Percentiles rank a stretch among this genome's conserved stretches.
phyloP scores from a whole-genome alignment of 2,113 vertebrate genomes.

The Grus americana region DNA sequence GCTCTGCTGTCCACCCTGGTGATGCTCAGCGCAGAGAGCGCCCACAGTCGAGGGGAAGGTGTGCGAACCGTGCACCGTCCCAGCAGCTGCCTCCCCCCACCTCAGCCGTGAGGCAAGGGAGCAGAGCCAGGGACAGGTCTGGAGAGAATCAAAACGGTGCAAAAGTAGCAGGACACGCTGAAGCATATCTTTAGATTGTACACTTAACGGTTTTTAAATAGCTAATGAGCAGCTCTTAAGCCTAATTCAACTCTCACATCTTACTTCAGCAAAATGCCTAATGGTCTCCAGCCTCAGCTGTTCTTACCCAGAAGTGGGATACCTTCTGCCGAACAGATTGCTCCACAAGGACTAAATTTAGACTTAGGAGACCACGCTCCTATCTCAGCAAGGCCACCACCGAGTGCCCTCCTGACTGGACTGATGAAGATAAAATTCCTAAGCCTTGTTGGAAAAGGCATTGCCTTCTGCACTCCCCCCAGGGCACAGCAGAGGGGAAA shows the following conservation, averaged over 20 bases:
- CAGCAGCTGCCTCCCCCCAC: not conserved
- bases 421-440: not conserved
- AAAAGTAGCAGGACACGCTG: not conserved
- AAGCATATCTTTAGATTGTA: not conserved
- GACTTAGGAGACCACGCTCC: fast-evolving
- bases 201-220: not conserved
- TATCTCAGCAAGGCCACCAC: not conserved
- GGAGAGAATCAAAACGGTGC: not conserved
- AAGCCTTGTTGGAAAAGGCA: not conserved
- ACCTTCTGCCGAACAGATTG: not conserved
- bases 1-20: not conserved
- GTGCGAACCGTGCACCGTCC: fast-evolving
- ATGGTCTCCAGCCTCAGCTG: not conserved
- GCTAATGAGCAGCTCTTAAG: not conserved
- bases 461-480: not conserved
- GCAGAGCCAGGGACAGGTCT: not conserved
- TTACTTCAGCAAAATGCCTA: not conserved
- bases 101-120: not conserved
- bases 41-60: fast-evolving
- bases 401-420: not conserved
- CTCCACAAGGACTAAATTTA: not conserved
- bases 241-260: not conserved
- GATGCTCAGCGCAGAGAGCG: not conserved
- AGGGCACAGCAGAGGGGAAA: not conserved
- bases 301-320: not conserved